phyloP scores from a whole-genome alignment of 2,888 invertebrate species.

The Lithodes maja region DNA sequence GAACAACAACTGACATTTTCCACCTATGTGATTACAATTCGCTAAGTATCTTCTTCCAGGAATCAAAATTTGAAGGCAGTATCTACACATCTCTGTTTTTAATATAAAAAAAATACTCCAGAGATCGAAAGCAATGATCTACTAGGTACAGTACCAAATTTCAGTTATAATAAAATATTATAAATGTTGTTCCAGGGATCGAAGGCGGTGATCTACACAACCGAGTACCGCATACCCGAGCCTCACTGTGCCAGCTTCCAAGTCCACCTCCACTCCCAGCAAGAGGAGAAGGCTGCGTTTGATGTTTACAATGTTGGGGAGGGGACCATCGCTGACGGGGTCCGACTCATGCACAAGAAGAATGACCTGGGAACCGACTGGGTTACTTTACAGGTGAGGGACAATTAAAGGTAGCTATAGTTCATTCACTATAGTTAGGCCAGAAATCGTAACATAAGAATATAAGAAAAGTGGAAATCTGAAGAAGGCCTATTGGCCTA shows the following conservation, averaged over 20 bases:
- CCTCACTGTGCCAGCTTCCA: slow-evolving; percentile 50
- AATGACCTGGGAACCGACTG: slow-evolving; percentile 53
- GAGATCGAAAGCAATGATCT: too few relatives aligned
- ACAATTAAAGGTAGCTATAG: neutral
- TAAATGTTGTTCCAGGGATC: slow-evolving; percentile 31
- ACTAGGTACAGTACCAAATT: neutral
- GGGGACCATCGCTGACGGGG: slow-evolving; percentile 31
- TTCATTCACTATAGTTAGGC: neutral
- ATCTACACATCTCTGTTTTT: too few relatives aligned
- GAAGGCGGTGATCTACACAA: slow-evolving; percentile 43
- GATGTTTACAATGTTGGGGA: slow-evolving; percentile 45
- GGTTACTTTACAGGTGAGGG: slow-evolving; percentile 47
- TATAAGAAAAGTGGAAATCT: too few relatives aligned
- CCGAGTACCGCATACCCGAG: slow-evolving; percentile 15
- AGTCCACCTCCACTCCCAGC: slow-evolving; percentile 42
- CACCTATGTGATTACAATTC: too few relatives aligned
- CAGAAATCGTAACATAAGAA: too few relatives aligned
- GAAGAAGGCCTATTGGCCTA: too few relatives aligned
- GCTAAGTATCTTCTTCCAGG: too few relatives aligned
- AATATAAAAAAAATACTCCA: too few relatives aligned
- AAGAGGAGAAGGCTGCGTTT: neutral
- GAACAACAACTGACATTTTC: too few relatives aligned
- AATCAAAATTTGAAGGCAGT: too few relatives aligned
- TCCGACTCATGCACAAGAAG: slow-evolving; percentile 8
- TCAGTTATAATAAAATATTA: neutral